Percentiles rank a stretch among this genome's conserved stretches.
These are phyloP conservation scores for Trissolcus brochymenae DNA, from an alignment of 2,888 invertebrate genomes.

Conservation along the genomic window DNA sequence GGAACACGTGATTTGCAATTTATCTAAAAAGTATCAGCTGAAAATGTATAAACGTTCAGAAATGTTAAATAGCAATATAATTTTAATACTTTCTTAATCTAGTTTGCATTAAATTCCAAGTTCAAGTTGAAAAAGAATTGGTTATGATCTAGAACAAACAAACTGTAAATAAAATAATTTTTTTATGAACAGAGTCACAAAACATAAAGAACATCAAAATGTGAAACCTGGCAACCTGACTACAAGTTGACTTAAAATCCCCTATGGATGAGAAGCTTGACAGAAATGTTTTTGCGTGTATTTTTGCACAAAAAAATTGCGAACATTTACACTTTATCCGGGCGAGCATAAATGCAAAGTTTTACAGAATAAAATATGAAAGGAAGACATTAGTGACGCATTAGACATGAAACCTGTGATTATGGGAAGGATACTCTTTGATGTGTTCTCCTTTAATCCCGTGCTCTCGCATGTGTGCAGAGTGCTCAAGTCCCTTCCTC, in stretches of 20 bases:
- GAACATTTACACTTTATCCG: slow-evolving; percentile 29
- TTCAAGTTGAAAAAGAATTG: no score
- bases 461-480: slow-evolving; percentile 43
- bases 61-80: no score
- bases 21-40: no score
- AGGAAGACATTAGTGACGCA: slow-evolving; percentile 55
- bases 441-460: slow-evolving; percentile 59
- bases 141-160: no score
- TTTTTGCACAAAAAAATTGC: slow-evolving; percentile 19
- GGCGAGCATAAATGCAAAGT: slow-evolving; percentile 34
- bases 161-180: no score
- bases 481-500: slow-evolving; percentile 54
- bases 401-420: slow-evolving; percentile 56
- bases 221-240: slow-evolving; percentile 19
- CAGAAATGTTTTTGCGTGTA: slow-evolving; percentile 9
- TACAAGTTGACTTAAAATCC: slow-evolving; percentile 45
- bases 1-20: no score
- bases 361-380: slow-evolving; percentile 54
- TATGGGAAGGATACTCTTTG: slow-evolving; percentile 55
- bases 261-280: background rate
- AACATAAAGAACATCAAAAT: slow-evolving; percentile 13
- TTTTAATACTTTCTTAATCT: no score
- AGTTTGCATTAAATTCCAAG: no score
- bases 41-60: no score
- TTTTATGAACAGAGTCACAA: background rate